Base-by-base conservation (phyloP, 92 coral and sea anemone species). In the Ricordea florida region DNA sequence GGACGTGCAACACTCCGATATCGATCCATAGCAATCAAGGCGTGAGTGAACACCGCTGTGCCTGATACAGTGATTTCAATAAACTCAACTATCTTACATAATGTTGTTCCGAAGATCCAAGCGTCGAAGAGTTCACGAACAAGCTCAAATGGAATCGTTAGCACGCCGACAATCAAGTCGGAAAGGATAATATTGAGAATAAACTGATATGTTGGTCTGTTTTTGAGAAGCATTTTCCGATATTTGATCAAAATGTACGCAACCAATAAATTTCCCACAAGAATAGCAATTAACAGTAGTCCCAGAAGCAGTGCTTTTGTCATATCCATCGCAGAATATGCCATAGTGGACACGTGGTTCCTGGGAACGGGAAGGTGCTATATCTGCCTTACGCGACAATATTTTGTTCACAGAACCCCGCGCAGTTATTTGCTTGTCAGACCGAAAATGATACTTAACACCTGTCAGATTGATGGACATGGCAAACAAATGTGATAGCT, bases 21-120 rank as follows among this genome's bases (percentile, higher is more conserved):
- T 62, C 96, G 84, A 60, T 90, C 96, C 10, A 78, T 57, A 1
- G 96, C 89, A 43, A 90, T 90, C 21, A 82, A 66, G 0, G 92
- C 81, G 42, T 85, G 86, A 14, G 86, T 63, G 6, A 68, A 55
- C 6, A 90, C 89, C 1, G 85, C 81, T 0, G 88, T 82, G 15
- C 89, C 81, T 3, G 76, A 65, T 5, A 83, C 85, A 23, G 65
- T 52, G 7, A 79, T 83, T 74, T 90, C 89, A 24, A 82, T 10
- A 45, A 71, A 90, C 69, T 86, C 92, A 36, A 86, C 28, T 4
- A 90, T 67, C 63, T 83, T 86, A 59, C 96, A 90, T 16, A 63
- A 10, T 18, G 40, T 49, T 1, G 40, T 34, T 10, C 92, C 87
- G 25, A 82, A 69, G 25, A 82, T 8, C 96, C 96, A 90, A 6